Base-by-base conservation (phyloP, 1,140 invertebrate genomes). In the Oreohelix idahoensis region DNA sequence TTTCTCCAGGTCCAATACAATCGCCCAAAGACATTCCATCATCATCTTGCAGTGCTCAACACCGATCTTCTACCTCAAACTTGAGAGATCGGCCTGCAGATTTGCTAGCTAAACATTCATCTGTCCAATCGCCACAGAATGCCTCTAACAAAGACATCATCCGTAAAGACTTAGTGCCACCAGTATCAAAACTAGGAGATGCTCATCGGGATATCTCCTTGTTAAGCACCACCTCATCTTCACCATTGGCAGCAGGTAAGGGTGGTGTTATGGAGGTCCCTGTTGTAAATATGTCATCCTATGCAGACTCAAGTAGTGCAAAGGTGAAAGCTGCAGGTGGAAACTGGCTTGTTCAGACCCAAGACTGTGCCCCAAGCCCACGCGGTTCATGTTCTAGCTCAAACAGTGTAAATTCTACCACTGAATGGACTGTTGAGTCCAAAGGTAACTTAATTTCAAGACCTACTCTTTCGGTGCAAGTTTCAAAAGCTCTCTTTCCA, bases 371-470 rank as follows among this genome's bases (percentile, higher is more conserved):
- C 23, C 86, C 85, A 8, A 91, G 91, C 66, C 89, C 91, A 1
- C 49, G 91, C 20, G 89, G 86, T 20, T 92, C 91, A 17, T 88
- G 81, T 70, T 89, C 89, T 29, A 92, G 90, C 83, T 84, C 78
- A 35, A 84, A 81, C 79, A 92, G 91, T 87, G 86, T 89, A 8
- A 91, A 91, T 81, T 93, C 92, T 10, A 92, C 92, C 8, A 89
- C 91, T 73, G 92, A 90, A 53, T 93, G 92, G 93, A 88, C 88
- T 51, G 89, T 93, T 1, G 87, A 83, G 51, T 82, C 80, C 36
- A 82, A 82, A 75, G 80, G 80, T 82, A 51, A 66, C 15, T 79
- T 35, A 2, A 35, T 66, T 66, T 32, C 63, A 17, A 66, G 63
- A 2, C 17, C 5, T 32, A 1, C 23, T 66, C 29, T 66, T 29